Evolutionary conservation across 1,140 invertebrate species (phyloP).

Genomic region (Dolichoris vasculosae): DNA sequence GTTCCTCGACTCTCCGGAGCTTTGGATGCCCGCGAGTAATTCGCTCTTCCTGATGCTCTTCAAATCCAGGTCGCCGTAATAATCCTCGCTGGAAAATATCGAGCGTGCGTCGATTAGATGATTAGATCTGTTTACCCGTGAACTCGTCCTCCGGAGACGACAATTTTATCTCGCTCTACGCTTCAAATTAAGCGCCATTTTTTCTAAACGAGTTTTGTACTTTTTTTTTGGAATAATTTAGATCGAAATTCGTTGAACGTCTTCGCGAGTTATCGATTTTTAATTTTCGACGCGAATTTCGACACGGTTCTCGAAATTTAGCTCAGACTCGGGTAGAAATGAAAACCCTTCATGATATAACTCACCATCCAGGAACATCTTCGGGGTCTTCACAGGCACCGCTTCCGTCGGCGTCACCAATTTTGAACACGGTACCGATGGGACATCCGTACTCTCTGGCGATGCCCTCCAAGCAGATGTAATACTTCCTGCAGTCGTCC

Average conservation of each 20-base stretch:
- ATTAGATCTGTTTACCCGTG: too few species aligned
- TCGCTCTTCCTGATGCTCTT: constrained; percentile 95
- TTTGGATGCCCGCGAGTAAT: constrained; percentile 85
- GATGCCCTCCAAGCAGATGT: constrained; percentile 92
- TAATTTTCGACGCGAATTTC: too few species aligned
- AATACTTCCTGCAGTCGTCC: constrained; percentile 96
- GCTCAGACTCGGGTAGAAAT: too few species aligned
- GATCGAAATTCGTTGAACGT: too few species aligned
- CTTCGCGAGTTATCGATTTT: too few species aligned
- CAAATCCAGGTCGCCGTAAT: constrained; percentile 95
- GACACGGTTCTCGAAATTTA: too few species aligned
- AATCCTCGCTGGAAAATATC: constrained; percentile 88
- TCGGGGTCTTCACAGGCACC: constrained; percentile 95
- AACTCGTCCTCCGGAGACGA: too few species aligned
- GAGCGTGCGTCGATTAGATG: neutral
- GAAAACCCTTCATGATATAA: too few species aligned
- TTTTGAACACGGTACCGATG: constrained; percentile 96
- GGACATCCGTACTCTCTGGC: constrained; percentile 95
- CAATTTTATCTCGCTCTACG: too few species aligned
- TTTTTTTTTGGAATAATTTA: too few species aligned
- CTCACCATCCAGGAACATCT: constrained; percentile 96
- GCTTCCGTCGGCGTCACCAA: constrained; percentile 89
- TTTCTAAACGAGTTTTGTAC: too few species aligned
- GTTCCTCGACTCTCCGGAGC: constrained; percentile 76
- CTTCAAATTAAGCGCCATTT: too few species aligned